Evolutionary conservation across 2,113 vertebrate genomes (phyloP), one percentile per base, ranked within the genome.

Genomic region (Camelus bactrianus): DNA sequence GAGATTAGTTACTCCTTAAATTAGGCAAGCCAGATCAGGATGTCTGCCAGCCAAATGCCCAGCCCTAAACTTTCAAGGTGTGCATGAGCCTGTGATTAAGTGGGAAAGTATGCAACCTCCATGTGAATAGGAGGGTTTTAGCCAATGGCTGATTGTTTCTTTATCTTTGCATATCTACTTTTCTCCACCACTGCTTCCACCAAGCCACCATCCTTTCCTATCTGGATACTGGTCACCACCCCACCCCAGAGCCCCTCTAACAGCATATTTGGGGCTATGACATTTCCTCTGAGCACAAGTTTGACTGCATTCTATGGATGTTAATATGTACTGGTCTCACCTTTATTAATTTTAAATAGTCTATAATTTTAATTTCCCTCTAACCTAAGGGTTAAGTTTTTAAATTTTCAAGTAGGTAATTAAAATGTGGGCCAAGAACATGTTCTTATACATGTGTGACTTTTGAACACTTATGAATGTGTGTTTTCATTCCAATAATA

Each of bases 331-430:
- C 30, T 65, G 1, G 72, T 92, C 20, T 93, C 32, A 83, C 30
- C 17, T 89, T 92, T 65, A 77, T 93, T 88, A 54, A 77, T 58
- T 94, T 91, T 89, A 76, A 75, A 19, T 81, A 72, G 30, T 69
- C 52, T 58, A 3, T 88, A 77, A 60, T 77, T 80, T 58, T 20
- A 86, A 46, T 72, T 92, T 80, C 67, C 65, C 73, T 86, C 67
- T 92, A 93, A 54, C 38, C 8, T 76, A 92, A 88, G 30, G 82
- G 46, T 91, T 88, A 88, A 91, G 6, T 70, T 94, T 94, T 76
- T n/a, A 77, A 20, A 38, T 52, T 77, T 95, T 89, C 69, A 86
- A 42, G 26, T 91, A 46, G 13, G 89, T 72, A 38, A 42, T 86
- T 91, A 81, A 94, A 80, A 52, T 64, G 48, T 85, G 35, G 13